These are phyloP conservation scores for Synergus umbraculus DNA, from an alignment of 2,888 invertebrate genomes.

Conservation along the genomic window DNA sequence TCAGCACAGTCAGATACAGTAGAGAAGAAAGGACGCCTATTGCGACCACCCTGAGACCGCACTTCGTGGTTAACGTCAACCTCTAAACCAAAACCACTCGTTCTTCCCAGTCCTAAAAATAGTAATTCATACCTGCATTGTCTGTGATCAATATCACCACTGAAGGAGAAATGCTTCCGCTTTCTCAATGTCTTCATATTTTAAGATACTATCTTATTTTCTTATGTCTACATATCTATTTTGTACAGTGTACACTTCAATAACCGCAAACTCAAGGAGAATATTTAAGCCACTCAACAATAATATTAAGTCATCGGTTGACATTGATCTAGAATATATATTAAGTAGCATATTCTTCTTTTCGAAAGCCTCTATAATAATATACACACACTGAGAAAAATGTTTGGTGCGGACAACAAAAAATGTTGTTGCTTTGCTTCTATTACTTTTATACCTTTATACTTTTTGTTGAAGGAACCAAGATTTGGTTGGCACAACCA, in stretches of 20 bases:
- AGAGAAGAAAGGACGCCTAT: constrained; percentile 18
- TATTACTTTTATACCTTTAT: too few relatives aligned
- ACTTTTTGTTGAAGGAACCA: too few relatives aligned
- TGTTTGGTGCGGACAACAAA: too few relatives aligned
- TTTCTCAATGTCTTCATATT: constrained; percentile 6
- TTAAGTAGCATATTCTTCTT: not conserved
- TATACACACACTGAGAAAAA: not conserved
- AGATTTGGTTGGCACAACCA: too few relatives aligned
- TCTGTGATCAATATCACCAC: not conserved
- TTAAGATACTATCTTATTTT: constrained; percentile 38
- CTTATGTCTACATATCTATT: constrained; percentile 23
- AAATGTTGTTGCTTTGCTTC: too few relatives aligned
- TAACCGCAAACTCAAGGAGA: constrained; percentile 4
- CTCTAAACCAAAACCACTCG: constrained; percentile 30
- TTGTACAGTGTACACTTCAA: constrained; percentile 45
- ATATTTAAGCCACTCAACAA: constrained; percentile 10
- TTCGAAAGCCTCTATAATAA: not conserved
- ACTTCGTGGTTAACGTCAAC: constrained; percentile 28
- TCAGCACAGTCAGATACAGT: constrained; percentile 27
- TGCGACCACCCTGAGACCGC: constrained; percentile 24
- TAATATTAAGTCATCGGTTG: not conserved
- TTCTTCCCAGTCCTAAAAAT: not conserved
- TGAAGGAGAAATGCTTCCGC: constrained; percentile 23
- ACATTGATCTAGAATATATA: constrained; percentile 10
- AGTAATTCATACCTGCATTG: not conserved